phyloP scores from a whole-genome alignment of 2,888 invertebrate genomes.

The Drosophila mimetica region DNA sequence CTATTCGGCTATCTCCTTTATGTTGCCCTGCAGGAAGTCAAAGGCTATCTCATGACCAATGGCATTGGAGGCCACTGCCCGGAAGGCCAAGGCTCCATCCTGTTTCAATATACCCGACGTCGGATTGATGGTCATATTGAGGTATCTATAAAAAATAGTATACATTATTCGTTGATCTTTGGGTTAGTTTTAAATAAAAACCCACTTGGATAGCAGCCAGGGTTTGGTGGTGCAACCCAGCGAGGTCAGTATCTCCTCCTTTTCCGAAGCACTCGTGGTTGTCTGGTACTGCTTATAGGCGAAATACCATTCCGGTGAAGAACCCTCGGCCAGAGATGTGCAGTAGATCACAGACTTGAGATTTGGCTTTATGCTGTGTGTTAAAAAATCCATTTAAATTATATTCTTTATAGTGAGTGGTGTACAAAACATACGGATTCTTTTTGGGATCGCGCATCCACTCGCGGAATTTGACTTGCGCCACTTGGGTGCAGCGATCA shows the following conservation, averaged over 20 bases:
- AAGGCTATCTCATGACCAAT: slow-evolving; percentile 87
- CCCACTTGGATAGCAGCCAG: slow-evolving; percentile 86
- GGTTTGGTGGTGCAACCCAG: slow-evolving; percentile 86
- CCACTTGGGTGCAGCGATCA: slow-evolving; percentile 85
- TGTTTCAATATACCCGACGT: slow-evolving; percentile 87
- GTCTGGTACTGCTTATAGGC: slow-evolving; percentile 85
- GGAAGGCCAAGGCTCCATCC: slow-evolving; percentile 87
- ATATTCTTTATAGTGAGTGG: fast-evolving
- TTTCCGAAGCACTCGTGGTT: slow-evolving; percentile 86
- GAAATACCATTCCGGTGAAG: slow-evolving; percentile 88
- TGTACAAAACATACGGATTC: slow-evolving; percentile 84
- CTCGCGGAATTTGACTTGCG: slow-evolving; percentile 85
- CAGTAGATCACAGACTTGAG: slow-evolving; percentile 88
- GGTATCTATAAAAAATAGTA: slow-evolving; percentile 82
- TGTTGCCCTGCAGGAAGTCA: slow-evolving; percentile 85
- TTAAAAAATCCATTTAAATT: background rate
- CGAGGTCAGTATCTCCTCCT: slow-evolving; percentile 86
- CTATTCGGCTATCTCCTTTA: slow-evolving; percentile 84
- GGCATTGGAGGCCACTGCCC: slow-evolving; percentile 86
- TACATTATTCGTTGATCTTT: background rate
- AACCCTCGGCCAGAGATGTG: slow-evolving; percentile 87
- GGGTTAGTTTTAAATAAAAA: background rate
- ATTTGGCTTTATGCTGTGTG: slow-evolving; percentile 86
- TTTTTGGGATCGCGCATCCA: slow-evolving; percentile 85
- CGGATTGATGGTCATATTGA: slow-evolving; percentile 85